Conservation (phyloP, 2,888 invertebrate genomes). For the Ochropleura leucogaster region DNA sequence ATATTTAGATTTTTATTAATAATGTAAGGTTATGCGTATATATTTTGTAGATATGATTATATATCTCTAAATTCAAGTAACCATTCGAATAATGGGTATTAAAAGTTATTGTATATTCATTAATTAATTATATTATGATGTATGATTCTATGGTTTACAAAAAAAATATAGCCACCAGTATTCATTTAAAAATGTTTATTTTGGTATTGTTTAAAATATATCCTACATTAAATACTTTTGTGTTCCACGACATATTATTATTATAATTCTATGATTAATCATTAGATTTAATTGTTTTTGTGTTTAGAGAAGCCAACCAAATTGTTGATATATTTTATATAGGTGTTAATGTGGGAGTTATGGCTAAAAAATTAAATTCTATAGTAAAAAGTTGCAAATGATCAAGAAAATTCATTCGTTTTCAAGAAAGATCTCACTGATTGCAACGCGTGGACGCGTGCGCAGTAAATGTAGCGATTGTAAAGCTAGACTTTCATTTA, state of each 20-base stretch:
- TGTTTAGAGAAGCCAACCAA: not conserved
- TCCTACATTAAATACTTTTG: constrained; percentile 20
- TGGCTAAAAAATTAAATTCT: not conserved
- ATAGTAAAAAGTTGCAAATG: not conserved
- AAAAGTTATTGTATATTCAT: too few species aligned
- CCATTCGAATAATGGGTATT: too few species aligned
- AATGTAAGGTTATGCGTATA: not conserved
- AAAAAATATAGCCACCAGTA: constrained; percentile 11
- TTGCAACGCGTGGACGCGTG: not conserved
- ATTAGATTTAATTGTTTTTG: constrained; percentile 8
- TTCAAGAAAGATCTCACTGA: constrained; percentile 11
- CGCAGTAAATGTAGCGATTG: not conserved
- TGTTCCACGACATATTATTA: constrained; percentile 22
- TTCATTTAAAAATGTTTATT: constrained; percentile 31
- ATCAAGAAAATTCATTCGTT: not conserved
- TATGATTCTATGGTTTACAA: not conserved
- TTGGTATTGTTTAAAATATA: constrained; percentile 19
- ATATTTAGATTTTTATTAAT: not conserved
- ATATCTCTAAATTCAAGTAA: not conserved
- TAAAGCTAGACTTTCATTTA: not conserved
- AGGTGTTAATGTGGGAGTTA: not conserved
- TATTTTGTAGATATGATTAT: not conserved
- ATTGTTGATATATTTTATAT: constrained; percentile 9
- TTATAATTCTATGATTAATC: constrained; percentile 15
- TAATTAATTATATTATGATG: not conserved